Base-by-base conservation (phyloP, 2,113 vertebrate species). In the Labeo catla region DNA sequence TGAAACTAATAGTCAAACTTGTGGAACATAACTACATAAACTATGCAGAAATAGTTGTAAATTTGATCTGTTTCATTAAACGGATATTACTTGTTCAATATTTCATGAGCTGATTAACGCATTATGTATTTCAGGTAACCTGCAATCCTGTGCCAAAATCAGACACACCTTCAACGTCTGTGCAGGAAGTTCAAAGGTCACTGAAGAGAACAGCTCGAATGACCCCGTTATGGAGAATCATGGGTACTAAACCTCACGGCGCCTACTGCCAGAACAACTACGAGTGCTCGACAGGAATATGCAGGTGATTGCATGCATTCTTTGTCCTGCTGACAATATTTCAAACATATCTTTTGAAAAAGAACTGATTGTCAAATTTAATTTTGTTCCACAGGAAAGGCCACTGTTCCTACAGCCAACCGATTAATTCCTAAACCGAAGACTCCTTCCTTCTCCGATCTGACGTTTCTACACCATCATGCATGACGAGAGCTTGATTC, bases 221-320 rank as follows among this genome's bases (percentile, higher is more conserved):
- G 94, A 94, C 92, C 0, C 94, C 95, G 0, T 92, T 96, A 87
- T 96, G 95, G 95, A 93, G 95, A 85, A 93, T 92, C 89, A 90
- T 96, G 92, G 95, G 91, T 85, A 95, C 92, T 21, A 96, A 96
- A 90, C 95, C 95, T 0, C 89, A 86, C 0, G 93, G 94, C 0
- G 95, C 95, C 2, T 95, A 93, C 88, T 96, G 95, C 88, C 92
- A 94, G 66, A 92, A 94, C 87, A 91, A 94, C 91, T 92, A 93
- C 1, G 95, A 96, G n/a, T 96, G 95, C 63, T 91, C 93, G 52
- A 95, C 95, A 0, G 94, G 92, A 47, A 49, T 94, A 76, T 96
- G 95, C 95, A 93, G 93, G 95, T 95, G 86, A 84, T 39, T 54
- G 13, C 8, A 15, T 23, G 0, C 1, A 11, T 6, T 10, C 11